These are phyloP conservation scores for Lochmaea capreae DNA, from an alignment of 2,888 invertebrate species.

Conservation along the genomic window DNA sequence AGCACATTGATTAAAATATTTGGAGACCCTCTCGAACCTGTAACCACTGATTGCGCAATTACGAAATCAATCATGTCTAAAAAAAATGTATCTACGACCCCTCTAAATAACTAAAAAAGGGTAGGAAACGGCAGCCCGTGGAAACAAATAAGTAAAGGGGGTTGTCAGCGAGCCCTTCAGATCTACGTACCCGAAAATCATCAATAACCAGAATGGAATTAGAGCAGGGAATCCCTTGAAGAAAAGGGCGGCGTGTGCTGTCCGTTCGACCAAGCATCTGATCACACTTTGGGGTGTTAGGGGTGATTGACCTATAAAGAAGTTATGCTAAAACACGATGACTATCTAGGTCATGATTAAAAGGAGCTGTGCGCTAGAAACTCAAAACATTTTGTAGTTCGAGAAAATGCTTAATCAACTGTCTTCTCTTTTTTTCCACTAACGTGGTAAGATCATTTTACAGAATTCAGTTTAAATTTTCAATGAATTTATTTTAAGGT, in stretches of 20 bases:
- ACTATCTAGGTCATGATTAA: conserved; percentile 49
- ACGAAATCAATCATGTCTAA: not conserved
- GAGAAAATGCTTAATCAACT: too few relatives aligned
- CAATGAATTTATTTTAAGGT: too few relatives aligned
- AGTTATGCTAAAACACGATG: conserved; percentile 41
- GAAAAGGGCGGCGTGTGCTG: conserved; percentile 27
- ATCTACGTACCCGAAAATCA: conserved; percentile 22
- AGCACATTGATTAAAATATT: too few relatives aligned
- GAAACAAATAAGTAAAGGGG: conserved; percentile 34
- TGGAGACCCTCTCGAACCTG: too few relatives aligned
- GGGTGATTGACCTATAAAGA: conserved; percentile 46
- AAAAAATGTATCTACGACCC: conserved; percentile 15
- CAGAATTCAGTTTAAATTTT: too few relatives aligned
- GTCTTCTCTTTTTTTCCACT: too few relatives aligned
- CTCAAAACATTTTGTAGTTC: not conserved
- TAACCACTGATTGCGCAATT: not conserved
- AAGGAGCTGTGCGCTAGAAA: not conserved
- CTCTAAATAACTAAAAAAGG: conserved; percentile 17
- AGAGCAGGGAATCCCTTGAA: conserved; percentile 33
- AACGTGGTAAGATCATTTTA: too few relatives aligned
- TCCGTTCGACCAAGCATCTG: conserved; percentile 33
- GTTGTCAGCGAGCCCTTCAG: conserved; percentile 15
- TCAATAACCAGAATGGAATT: conserved; percentile 30
- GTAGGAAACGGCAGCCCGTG: conserved; percentile 23
- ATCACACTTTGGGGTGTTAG: conserved; percentile 42